Evolutionary conservation across 2,888 invertebrate genomes (phyloP), one percentile per base, ranked within the genome.

Genomic region (Argynnis bischoffii): DNA sequence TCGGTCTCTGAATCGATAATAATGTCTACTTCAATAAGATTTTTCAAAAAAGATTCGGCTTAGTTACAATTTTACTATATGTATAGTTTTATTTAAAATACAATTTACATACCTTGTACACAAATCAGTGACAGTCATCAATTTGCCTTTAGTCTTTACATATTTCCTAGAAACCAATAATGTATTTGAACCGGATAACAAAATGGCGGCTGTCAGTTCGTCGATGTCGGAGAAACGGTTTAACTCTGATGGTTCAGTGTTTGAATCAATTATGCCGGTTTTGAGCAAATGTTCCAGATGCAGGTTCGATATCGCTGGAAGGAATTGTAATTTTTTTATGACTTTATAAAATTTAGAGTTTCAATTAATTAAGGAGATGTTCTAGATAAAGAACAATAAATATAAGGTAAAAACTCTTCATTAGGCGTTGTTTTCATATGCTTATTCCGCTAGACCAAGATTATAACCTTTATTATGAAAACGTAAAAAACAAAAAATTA

Each of bases 131-230:
- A 83, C 84, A 2, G 89, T 93, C 56, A 83, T 90, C 56, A 94
- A 70, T 53, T 91, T 89, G 3, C 94, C 94, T 67, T 94, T 94
- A 15, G 91, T 92, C 51, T 91, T 83, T 55, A 94, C 92, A 57
- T 83, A 87, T 66, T 87, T 84, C 69, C 84, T 89, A 0, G 92
- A 88, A 11, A 84, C 78, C 51, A 95, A 75, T 11, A 95, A 66
- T 0, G 93, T 88, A 73, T 95, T 94, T 13, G 94, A 87, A 0
- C 95, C 95, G 0, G 95, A 92, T 26, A 95, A 79, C 14, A 96
- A 74, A 0, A 94, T 86, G 0, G 93, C 95, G 41, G 93, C 87
- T 0, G 93, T 88, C 57, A 96, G 75, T 77, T 95, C 95, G 69
- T 94, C 94, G 6, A 93, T 85, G 47, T 89, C 86, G 0, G 94